Evolutionary conservation across 1,140 invertebrate genomes (phyloP).

Genomic region (Brachionus plicatilis): DNA sequence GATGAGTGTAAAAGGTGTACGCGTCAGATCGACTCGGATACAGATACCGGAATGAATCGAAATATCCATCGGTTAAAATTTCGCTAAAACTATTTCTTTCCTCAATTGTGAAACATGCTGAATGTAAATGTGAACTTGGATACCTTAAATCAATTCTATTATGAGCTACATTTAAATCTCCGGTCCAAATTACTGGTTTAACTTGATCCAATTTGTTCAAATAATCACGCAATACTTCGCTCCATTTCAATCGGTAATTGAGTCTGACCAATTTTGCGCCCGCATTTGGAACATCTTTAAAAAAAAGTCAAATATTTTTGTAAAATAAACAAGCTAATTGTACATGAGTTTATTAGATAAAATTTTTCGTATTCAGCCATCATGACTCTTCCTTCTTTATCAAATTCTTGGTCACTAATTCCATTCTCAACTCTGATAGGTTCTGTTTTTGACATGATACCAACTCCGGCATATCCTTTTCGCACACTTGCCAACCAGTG

Average conservation of each 20-base stretch:
- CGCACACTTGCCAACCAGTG: constrained; percentile 62
- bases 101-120: constrained; percentile 91
- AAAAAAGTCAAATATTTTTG: constrained; percentile 38
- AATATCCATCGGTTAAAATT: constrained; percentile 57
- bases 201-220: background rate
- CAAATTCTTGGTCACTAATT: constrained; percentile 63
- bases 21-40: constrained; percentile 75
- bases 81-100: constrained; percentile 74
- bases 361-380: constrained; percentile 89
- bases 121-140: constrained; percentile 80
- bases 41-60: constrained; percentile 79
- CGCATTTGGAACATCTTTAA: constrained; percentile 67
- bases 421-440: constrained; percentile 78
- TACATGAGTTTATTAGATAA: constrained; percentile 68
- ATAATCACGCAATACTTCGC: constrained; percentile 73
- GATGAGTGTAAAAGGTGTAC: constrained; percentile 94
- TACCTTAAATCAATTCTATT: constrained; percentile 88
- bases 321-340: background rate
- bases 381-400: constrained; percentile 81
- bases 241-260: constrained; percentile 79
- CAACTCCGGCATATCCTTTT: constrained; percentile 86
- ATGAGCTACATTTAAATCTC: constrained; percentile 96
- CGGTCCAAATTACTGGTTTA: constrained; percentile 65
- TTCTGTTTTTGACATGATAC: constrained; percentile 74
- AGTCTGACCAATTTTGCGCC: constrained; percentile 76